Evolutionary conservation across 2,888 invertebrate genomes (phyloP), one percentile per base, ranked within the genome.

Genomic region (Ptycholaimellus sp.): DNA sequence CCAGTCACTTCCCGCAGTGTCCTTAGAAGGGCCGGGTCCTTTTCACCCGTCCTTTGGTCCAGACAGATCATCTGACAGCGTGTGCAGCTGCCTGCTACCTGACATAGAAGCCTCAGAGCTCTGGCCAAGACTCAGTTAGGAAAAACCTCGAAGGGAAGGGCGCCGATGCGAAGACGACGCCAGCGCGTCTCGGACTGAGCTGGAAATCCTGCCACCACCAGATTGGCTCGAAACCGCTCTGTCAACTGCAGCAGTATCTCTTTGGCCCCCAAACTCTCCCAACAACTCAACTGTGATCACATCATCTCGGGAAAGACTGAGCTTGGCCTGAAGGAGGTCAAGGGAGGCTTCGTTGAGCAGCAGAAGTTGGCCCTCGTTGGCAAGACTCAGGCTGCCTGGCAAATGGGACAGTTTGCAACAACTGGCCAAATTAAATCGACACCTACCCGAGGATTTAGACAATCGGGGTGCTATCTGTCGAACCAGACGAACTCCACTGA

Each of bases 31-130:
- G 57, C 55, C 18, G 53, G 53, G 38, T 54, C 56, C 44, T 54
- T 77, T 45, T 71, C 64, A 0, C 80, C 82, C 2, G 74, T 78
- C 31, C 67, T 64, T 62, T 83, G 87, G 60, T 90, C 75, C 42
- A 87, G 75, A 57, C 87, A 85, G 40, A 93, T 76, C 79, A 90
- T 87, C 61, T 83, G 81, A 57, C 90, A 93, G 37, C 90, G 70
- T 1, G 72, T 73, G 54, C 87, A 90, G 30, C 70, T 70, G 1
- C 78, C 79, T 25, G 44, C 45, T 33, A 52, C 49, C 53, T 54
- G 31, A 36, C 46, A 41, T 23, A 13, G 19, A 19, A 18, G 2
- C 11, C 9, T 6, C 33, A 33, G 11, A 27, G 9, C n/a, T 27
- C 11, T 27, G 11, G 27, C 14, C 29, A 29, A 23, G 13, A 23